These are phyloP conservation scores for Lepidonotus clava DNA, from an alignment of 2,888 invertebrate species.

Conservation along the genomic window DNA sequence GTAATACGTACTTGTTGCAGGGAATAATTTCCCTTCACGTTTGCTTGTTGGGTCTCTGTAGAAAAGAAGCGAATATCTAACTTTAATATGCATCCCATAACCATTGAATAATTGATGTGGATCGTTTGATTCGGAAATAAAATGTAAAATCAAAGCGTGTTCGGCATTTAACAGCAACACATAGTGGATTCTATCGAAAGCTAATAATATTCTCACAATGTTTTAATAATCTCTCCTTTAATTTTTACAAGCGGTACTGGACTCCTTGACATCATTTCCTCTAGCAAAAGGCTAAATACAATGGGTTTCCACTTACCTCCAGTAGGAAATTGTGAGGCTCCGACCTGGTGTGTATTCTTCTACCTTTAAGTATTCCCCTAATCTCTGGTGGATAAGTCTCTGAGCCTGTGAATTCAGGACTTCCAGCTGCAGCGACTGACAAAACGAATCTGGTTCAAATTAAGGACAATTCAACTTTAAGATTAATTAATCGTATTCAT, in stretches of 20 bases:
- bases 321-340: slow-evolving; percentile 95
- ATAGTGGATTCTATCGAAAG: no score
- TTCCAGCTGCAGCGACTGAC: slow-evolving; percentile 96
- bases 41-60: slow-evolving; percentile 59
- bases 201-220: no score
- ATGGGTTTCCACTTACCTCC: slow-evolving; percentile 87
- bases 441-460: slow-evolving; percentile 85
- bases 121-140: no score
- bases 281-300: no score
- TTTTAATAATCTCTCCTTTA: no score
- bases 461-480: slow-evolving; percentile 61
- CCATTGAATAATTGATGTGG: no score
- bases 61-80: not conserved
- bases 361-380: slow-evolving; percentile 84
- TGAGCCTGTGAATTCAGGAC: slow-evolving; percentile 85
- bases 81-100: not conserved
- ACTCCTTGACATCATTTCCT: no score
- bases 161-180: no score
- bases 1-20: slow-evolving; percentile 50
- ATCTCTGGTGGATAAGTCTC: slow-evolving; percentile 91
- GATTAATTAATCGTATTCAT: no score
- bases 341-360: slow-evolving; percentile 95
- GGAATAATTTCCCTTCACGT: slow-evolving; percentile 52
- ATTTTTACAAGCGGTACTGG: no score
- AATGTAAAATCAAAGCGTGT: no score